These are phyloP conservation scores for Drosophila putrida DNA, from an alignment of 2,888 invertebrate species.

Conservation along the genomic window DNA sequence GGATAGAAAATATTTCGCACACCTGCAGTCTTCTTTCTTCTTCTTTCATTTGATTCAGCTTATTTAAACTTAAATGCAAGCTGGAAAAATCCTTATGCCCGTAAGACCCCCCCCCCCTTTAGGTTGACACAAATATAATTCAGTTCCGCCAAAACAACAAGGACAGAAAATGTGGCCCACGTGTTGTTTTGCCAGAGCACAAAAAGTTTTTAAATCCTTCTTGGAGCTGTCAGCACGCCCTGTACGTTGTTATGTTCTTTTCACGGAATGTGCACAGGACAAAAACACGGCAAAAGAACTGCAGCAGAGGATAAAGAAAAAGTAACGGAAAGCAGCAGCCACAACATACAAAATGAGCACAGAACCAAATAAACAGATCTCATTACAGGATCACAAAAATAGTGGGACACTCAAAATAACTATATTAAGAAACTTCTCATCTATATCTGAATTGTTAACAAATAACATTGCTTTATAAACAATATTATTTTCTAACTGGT, in stretches of 20 bases:
- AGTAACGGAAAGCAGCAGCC: constrained; percentile 3
- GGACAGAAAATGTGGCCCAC: constrained; percentile 9
- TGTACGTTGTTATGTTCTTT: constrained; percentile 31
- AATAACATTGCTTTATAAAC: too few species aligned
- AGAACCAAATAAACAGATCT: constrained; percentile 10
- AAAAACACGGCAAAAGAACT: constrained; percentile 7
- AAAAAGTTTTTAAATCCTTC: constrained; percentile 45
- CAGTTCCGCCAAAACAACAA: constrained; percentile 14
- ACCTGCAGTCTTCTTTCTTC: constrained; percentile 8
- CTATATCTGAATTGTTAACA: too few species aligned
- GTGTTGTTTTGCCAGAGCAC: constrained; percentile 27
- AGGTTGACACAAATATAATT: constrained; percentile 18
- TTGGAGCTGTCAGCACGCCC: constrained; percentile 39
- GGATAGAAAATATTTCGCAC: constrained; percentile 1
- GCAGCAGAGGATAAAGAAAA: constrained; percentile 1
- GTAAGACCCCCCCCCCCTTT: background rate
- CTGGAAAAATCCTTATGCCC: background rate
- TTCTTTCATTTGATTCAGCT: background rate
- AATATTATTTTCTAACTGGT: background rate
- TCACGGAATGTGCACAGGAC: constrained; percentile 11
- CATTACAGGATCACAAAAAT: constrained; percentile 13
- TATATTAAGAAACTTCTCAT: background rate
- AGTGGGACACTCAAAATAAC: background rate
- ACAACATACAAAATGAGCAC: constrained; percentile 3
- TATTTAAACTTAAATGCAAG: constrained; percentile 17